Percentiles rank a stretch among this genome's conserved stretches.
phyloP scores from a whole-genome alignment of 2,113 vertebrate species.

The Synchiropus splendidus region DNA sequence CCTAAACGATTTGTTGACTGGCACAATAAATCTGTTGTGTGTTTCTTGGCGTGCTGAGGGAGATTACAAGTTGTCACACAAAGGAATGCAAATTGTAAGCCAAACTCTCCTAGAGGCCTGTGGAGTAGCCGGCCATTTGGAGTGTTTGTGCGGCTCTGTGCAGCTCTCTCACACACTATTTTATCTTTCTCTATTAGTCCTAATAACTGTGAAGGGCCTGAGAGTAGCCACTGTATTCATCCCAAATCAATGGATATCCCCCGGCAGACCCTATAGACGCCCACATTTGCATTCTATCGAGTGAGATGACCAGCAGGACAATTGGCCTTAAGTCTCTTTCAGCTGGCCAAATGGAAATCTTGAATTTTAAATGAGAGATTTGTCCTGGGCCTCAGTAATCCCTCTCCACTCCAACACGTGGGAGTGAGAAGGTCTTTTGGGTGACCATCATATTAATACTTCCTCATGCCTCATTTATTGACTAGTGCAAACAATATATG shows the following conservation, averaged over 20 bases:
- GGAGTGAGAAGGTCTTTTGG: too few relatives aligned
- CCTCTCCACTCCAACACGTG: too few relatives aligned
- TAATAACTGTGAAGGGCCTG: constrained; percentile 71
- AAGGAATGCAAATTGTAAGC: constrained; percentile 76
- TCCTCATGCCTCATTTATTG: too few relatives aligned
- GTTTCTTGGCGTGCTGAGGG: constrained; percentile 71
- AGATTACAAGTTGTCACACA: constrained; percentile 76
- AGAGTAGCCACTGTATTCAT: constrained; percentile 76
- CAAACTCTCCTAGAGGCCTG: constrained; percentile 69
- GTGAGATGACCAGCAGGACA: constrained; percentile 68
- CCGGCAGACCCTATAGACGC: constrained; percentile 59
- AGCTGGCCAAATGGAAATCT: constrained; percentile 51
- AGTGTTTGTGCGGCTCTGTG: constrained; percentile 58
- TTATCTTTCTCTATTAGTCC: constrained; percentile 71
- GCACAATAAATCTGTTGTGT: constrained; percentile 84
- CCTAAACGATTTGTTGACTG: constrained; percentile 85
- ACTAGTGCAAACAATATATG: too few relatives aligned
- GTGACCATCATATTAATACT: too few relatives aligned
- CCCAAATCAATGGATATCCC: constrained; percentile 70
- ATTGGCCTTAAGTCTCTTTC: constrained; percentile 59
- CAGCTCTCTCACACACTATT: constrained; percentile 59
- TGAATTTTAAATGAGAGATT: constrained; percentile 44
- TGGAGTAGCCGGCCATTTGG: constrained; percentile 65
- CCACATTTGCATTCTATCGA: constrained; percentile 68
- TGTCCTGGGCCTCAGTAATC: too few relatives aligned